Evolutionary conservation across 2,888 invertebrate genomes (phyloP), one percentile per base, ranked within the genome.

Genomic region (Agrochola circellaris): DNA sequence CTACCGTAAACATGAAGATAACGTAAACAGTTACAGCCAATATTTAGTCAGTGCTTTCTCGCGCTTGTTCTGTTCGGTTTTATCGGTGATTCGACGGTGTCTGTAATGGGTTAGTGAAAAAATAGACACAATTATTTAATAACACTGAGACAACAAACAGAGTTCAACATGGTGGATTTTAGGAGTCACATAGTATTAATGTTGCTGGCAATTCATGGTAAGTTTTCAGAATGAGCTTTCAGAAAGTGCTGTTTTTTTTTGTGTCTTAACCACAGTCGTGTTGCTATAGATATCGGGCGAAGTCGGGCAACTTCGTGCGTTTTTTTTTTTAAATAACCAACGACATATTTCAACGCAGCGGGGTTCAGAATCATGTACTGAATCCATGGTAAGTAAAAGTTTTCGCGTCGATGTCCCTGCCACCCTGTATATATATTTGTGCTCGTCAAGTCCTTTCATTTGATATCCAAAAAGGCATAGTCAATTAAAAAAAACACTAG

Each of bases 121-220:
- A 30, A 30, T 13, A 42, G 11, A n/a, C 4, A n/a, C 7, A 17
- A 34, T 20, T 2, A 13, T 20, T 74, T 26, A 48, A 23, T 15
- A 60, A 7, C 6, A 26, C 2, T 7, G 20, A 3, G n/a, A n/a
- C 2, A 71, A 48, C 9, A 71, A 73, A 26, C 38, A 30, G 5
- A 45, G 42, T 60, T 34, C 7, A 78, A 9, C 38, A 83, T 85
- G 86, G 13, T 8, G 58, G 23, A 20, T 8, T 65, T 65, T 48
- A 67, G 7, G 9, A 34, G n/a, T 30, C 26, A 11, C 7, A 6
- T 72, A 13, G 11, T 76, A 7, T 61, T 83, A 42, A 56, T 79
- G 1, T 38, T 83, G 13, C 17, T 86, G 60, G 68, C 45, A 42
- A 67, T 66, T 42, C 23, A 66, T 13, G 20, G 85, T 86, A 77